A percentile compares a stretch with the other conserved stretches of the same genome.
Conservation (phyloP, 2,113 vertebrate species). For the Pomatorhinus ruficollis region DNA sequence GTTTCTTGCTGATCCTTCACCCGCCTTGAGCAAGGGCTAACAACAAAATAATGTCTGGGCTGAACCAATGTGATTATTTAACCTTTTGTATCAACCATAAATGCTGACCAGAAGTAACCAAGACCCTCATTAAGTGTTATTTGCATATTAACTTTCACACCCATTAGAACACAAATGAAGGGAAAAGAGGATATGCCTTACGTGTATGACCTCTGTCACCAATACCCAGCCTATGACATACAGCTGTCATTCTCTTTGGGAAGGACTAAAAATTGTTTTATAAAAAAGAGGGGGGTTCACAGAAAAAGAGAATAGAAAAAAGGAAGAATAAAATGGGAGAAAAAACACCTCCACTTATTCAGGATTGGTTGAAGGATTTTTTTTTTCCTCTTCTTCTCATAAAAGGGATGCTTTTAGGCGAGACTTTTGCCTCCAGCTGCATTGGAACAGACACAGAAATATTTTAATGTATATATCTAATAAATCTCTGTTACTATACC, state of each 20-base stretch:
- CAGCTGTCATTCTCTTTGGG: neutral
- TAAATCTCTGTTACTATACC: neutral
- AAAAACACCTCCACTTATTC: neutral
- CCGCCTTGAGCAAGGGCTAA: neutral
- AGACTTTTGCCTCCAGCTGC: neutral
- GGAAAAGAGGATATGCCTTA: neutral
- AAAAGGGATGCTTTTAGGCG: neutral
- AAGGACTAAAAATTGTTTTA: neutral
- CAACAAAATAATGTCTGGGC: neutral
- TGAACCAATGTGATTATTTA: neutral
- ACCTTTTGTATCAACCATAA: neutral
- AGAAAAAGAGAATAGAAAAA: neutral
- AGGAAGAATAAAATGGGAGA: neutral
- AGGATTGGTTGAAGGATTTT: accelerated
- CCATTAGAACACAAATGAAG: neutral
- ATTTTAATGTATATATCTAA: neutral
- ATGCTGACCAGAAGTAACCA: neutral
- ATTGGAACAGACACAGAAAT: neutral
- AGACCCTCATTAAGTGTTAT: neutral
- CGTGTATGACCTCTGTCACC: neutral
- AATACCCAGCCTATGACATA: neutral
- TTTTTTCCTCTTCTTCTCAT: neutral
- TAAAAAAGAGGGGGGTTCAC: neutral
- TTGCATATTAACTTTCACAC: neutral
- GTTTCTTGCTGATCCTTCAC: neutral